phyloP scores from a whole-genome alignment of 2,113 vertebrate species.

The Aptenodytes patagonicus region DNA sequence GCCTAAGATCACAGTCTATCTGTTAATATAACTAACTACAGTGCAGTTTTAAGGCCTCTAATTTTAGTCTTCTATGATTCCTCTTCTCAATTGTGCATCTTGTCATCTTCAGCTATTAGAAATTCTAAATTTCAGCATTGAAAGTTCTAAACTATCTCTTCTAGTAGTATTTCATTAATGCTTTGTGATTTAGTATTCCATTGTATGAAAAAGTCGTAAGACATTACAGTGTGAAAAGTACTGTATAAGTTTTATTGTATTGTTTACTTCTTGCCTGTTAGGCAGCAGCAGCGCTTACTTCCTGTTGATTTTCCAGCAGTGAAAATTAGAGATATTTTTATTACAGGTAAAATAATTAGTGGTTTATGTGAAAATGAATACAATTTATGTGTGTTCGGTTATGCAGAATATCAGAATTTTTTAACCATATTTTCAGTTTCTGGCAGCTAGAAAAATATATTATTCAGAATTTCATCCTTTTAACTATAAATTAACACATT shows the following conservation, averaged over 20 bases:
- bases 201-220: neutral
- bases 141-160: neutral
- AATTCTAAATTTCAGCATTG: conserved; percentile 18
- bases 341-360: conserved; percentile 65
- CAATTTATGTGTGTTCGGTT: neutral
- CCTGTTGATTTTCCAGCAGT: conserved; percentile 42
- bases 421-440: conserved; percentile 20
- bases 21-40: neutral
- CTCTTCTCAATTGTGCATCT: neutral
- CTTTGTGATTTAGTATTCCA: neutral
- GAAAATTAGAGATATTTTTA: conserved; percentile 67
- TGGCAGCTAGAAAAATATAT: conserved; percentile 7
- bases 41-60: neutral
- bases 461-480: conserved; percentile 11
- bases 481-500: neutral
- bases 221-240: neutral
- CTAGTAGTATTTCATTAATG: neutral
- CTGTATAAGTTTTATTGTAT: neutral
- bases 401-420: conserved; percentile 29
- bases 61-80: neutral
- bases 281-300: neutral
- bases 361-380: conserved; percentile 25
- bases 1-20: neutral
- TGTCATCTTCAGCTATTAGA: neutral
- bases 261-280: conserved; percentile 7